A percentile compares a stretch with the other conserved stretches of the same genome.
phyloP scores from a whole-genome alignment of 1,140 invertebrate genomes.

The Bicyclus anynana region DNA sequence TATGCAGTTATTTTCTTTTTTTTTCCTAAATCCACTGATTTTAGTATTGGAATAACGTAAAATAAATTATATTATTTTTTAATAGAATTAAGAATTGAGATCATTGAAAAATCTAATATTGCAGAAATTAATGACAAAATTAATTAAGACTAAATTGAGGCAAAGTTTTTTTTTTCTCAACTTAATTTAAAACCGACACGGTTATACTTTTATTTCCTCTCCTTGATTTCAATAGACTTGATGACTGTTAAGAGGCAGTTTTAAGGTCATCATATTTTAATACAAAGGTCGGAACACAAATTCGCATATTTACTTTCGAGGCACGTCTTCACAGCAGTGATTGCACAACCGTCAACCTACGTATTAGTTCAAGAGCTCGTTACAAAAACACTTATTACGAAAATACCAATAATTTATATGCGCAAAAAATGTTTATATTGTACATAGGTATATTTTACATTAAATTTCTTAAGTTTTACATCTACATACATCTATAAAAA shows the following conservation, averaged over 20 bases:
- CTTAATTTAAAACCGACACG: neutral
- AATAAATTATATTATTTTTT: no score
- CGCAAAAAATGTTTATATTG: neutral
- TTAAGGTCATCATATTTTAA: conserved; percentile 21
- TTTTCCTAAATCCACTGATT: no score
- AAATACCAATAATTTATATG: neutral
- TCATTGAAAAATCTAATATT: no score
- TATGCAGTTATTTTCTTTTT: no score
- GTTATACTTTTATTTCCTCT: neutral
- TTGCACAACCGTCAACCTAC: conserved; percentile 4
- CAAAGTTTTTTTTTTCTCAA: no score
- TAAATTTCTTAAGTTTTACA: no score
- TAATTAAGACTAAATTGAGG: no score
- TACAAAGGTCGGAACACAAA: conserved; percentile 19
- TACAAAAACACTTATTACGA: neutral
- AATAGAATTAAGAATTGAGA: no score
- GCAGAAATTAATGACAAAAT: no score
- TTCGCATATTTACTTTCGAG: conserved; percentile 16
- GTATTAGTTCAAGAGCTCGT: conserved; percentile 1
- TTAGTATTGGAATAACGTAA: no score
- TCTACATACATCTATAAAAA: no score
- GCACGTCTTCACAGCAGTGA: conserved; percentile 10
- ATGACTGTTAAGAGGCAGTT: conserved; percentile 7
- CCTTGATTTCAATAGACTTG: conserved; percentile 16
- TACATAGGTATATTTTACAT: no score